A percentile compares a stretch with the other conserved stretches of the same genome.
These are phyloP conservation scores for Elachura formosa DNA, from an alignment of 2,113 vertebrate genomes.

Conservation along the genomic window DNA sequence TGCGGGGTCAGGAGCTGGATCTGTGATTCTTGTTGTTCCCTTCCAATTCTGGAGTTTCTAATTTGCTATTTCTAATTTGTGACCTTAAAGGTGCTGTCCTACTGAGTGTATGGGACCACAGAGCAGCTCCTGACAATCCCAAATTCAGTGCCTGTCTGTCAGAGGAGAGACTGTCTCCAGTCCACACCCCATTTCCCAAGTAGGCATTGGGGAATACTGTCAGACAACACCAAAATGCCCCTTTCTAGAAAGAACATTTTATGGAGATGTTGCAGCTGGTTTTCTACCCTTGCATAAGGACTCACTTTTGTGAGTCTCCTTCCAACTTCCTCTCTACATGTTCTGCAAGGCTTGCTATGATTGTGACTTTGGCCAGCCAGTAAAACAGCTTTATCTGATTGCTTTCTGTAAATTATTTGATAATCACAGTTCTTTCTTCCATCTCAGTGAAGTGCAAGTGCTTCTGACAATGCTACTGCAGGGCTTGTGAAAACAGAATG, in stretches of 20 bases:
- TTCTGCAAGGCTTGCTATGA: background rate
- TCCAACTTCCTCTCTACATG: background rate
- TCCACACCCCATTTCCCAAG: rapidly evolving
- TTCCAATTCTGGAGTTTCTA: background rate
- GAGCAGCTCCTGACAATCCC: background rate
- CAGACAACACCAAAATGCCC: background rate
- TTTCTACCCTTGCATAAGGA: background rate
- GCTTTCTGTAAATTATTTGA: background rate
- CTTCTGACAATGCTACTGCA: background rate
- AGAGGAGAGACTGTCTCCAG: background rate
- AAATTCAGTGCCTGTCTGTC: background rate
- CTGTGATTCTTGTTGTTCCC: no score
- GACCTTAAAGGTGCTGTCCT: background rate
- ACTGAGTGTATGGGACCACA: background rate
- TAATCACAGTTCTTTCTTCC: background rate
- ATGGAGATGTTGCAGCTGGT: background rate
- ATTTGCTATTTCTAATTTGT: no score
- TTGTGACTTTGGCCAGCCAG: background rate
- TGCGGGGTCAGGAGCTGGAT: rapidly evolving
- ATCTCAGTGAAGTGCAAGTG: background rate
- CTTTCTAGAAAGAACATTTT: background rate
- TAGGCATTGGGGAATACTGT: no score
- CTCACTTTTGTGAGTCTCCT: background rate
- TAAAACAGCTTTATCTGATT: background rate
- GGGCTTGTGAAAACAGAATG: background rate